These are phyloP conservation scores for Edolisoma coerulescens DNA, from an alignment of 2,113 vertebrate species.

Conservation along the genomic window DNA sequence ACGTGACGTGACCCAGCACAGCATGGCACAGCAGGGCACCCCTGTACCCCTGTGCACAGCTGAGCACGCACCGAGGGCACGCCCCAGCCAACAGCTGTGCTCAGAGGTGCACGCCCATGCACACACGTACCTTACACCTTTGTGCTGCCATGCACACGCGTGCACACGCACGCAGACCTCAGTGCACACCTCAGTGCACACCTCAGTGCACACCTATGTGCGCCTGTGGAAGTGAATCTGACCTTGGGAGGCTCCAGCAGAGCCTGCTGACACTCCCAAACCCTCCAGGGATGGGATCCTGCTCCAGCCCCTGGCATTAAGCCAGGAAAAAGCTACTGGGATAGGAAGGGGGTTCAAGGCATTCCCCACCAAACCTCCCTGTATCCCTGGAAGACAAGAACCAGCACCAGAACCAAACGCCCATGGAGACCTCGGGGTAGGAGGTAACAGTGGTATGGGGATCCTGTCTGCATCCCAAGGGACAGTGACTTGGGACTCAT, in stretches of 20 bases:
- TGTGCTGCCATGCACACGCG: not conserved
- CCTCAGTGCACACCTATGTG: accelerated
- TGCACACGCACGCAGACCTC: not conserved
- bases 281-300: not conserved
- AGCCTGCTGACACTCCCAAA: not conserved
- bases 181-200: not conserved
- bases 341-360: not conserved
- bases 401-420: not conserved
- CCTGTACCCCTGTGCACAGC: accelerated
- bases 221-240: no score
- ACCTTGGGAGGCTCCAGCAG: not conserved
- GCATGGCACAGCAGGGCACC: not conserved
- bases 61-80: not conserved
- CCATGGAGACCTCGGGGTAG: no score
- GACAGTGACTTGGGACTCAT: not conserved
- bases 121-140: accelerated
- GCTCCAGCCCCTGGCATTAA: not conserved
- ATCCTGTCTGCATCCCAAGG: not conserved
- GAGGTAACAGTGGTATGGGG: not conserved
- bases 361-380: not conserved
- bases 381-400: not conserved
- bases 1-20: accelerated
- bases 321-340: not conserved
- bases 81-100: not conserved
- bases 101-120: not conserved